Evolutionary conservation across 1,140 invertebrate genomes (phyloP).

Genomic region (Drosophila ambigua): DNA sequence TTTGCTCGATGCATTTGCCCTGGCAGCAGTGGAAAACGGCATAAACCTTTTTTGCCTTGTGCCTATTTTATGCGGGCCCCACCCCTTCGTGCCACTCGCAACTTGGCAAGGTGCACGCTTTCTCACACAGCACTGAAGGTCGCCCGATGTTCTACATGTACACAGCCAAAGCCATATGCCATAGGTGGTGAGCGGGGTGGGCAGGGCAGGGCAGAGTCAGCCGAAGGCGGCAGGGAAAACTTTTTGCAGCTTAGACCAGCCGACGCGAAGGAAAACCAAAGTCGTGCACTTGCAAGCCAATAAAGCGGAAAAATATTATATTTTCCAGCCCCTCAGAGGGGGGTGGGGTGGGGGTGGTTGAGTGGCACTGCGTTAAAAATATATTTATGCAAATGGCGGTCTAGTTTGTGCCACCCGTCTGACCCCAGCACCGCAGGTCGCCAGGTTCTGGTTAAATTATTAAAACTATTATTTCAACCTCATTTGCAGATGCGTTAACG

Average conservation of each 20-base stretch:
- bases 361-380: slow-evolving; percentile 25
- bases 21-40: slow-evolving; percentile 49
- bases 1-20: slow-evolving; percentile 29
- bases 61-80: slow-evolving; percentile 24
- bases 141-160: slow-evolving; percentile 22
- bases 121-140: slow-evolving; percentile 70
- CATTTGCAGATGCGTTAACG: slow-evolving; percentile 18
- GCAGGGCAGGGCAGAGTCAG: slow-evolving; percentile 39
- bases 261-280: slow-evolving; percentile 45
- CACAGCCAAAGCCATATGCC: neutral
- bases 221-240: slow-evolving; percentile 13
- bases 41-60: slow-evolving; percentile 52
- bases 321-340: slow-evolving; percentile 20
- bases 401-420: neutral
- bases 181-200: slow-evolving; percentile 7
- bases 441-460: slow-evolving; percentile 18
- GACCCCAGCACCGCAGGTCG: neutral
- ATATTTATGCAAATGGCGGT: slow-evolving; percentile 49
- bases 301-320: slow-evolving; percentile 64
- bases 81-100: slow-evolving; percentile 39
- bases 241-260: slow-evolving; percentile 44
- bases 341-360: too few species aligned
- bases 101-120: slow-evolving; percentile 72
- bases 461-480: slow-evolving; percentile 41
- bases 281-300: slow-evolving; percentile 60